Evolutionary conservation across 2,113 vertebrate species (phyloP), one percentile per base, ranked within the genome.

Genomic region (Larimichthys polyactis): DNA sequence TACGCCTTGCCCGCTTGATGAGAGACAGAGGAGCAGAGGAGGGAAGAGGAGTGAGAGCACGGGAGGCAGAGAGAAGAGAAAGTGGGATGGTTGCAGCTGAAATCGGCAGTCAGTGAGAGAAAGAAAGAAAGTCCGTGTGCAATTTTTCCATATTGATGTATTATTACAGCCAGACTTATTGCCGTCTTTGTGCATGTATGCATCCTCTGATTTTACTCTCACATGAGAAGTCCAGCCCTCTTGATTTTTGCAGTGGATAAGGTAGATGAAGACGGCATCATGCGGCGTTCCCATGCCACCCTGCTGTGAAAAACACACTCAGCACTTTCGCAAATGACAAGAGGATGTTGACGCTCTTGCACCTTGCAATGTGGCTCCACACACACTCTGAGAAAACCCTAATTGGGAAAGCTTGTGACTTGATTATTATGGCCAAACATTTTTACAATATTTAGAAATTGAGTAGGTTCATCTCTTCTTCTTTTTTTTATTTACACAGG

Each of bases 21-120:
- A 88, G 76, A 88, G 84, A 90, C 87, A 84, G 75, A 81, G 83
- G 78, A 83, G 80, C 71, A 90, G 78, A 87, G 90, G 84, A 85
- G 88, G 79, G 84, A 89, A 84, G 87, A 90, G 84, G 85, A 89
- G 83, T 72, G 86, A 86, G 79, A 75, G 82, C 72, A 83, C 58
- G 55, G 78, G 71, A 87, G 79, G 82, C 71, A 17, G 62, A 67
- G 62, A 73, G 44, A 78, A 75, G 75, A 90, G 67, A 87, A 87
- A 89, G 78, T 75, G 19, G 84, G 83, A 88, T 82, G 81, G 64
- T 82, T 84, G 85, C 46, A 82, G 87, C 66, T 63, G 74, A 82
- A 84, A 83, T 67, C 6, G 19, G 57, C 62, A 29, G 19, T 72
- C 20, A 44, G 52, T 29, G 70, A 76, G 11, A 46, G 49, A 49